phyloP scores from a whole-genome alignment of 2,888 invertebrate genomes.

The Flexamia atlantica region DNA sequence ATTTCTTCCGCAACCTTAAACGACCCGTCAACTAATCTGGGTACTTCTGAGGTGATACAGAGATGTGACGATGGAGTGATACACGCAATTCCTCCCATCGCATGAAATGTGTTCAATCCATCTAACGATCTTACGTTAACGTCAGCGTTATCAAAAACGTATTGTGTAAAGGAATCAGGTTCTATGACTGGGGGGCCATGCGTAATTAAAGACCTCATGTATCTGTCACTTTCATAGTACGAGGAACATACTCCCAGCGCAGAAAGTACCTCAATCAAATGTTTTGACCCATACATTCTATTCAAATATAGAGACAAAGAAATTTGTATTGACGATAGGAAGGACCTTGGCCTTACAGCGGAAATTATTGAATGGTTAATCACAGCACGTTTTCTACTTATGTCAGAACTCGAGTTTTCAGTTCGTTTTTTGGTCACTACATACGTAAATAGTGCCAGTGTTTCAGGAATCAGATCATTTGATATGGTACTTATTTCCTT shows the following conservation, averaged over 20 bases:
- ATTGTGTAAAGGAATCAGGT: constrained; percentile 20
- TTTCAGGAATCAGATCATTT: too few species aligned
- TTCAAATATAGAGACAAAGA: constrained; percentile 16
- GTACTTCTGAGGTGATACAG: background rate
- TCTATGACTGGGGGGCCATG: background rate
- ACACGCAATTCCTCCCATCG: constrained; percentile 35
- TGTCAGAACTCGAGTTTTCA: too few species aligned
- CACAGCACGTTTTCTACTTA: constrained; percentile 1
- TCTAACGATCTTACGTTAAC: constrained; percentile 25
- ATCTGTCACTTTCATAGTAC: constrained; percentile 9
- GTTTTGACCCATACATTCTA: constrained; percentile 27
- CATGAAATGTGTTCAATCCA: constrained; percentile 34
- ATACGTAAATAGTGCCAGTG: too few species aligned
- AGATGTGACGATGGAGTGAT: constrained; percentile 14
- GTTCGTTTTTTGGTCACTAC: too few species aligned
- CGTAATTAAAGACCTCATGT: background rate
- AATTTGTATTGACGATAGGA: background rate
- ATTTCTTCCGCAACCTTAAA: constrained; percentile 10
- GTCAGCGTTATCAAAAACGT: constrained; percentile 1
- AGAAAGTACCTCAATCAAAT: constrained; percentile 12
- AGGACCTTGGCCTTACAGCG: background rate
- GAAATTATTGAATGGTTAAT: constrained; percentile 6
- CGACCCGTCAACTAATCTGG: background rate
- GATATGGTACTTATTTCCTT: too few species aligned
- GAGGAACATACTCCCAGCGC: background rate